Evolutionary conservation across 2,113 vertebrate genomes (phyloP).

Genomic region (Corydoras sp.): DNA sequence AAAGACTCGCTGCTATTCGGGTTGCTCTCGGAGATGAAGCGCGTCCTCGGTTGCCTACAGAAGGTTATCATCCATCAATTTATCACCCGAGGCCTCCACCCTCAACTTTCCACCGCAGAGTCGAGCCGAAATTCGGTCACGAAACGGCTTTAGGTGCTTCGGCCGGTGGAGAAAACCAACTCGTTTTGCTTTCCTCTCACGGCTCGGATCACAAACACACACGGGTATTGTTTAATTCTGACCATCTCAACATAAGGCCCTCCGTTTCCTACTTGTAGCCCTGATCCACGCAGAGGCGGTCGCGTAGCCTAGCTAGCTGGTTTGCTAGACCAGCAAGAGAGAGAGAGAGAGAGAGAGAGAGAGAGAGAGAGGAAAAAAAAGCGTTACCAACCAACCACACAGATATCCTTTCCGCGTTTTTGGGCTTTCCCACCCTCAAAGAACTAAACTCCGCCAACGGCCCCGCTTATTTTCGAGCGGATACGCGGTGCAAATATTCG

Average conservation of each 20-base stretch:
- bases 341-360: background rate
- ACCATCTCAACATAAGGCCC: slow-evolving; percentile 27
- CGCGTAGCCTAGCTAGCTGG: slow-evolving; percentile 22
- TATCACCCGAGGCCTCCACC: slow-evolving; percentile 34
- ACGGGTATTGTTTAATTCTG: background rate
- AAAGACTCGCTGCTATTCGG: background rate
- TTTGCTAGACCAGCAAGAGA: slow-evolving; percentile 8
- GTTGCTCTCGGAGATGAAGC: background rate
- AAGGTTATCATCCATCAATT: slow-evolving; percentile 18
- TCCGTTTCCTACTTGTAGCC: slow-evolving; percentile 25
- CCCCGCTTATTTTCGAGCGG: background rate
- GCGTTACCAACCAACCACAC: slow-evolving; percentile 1
- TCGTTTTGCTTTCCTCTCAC: background rate
- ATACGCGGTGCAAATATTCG: background rate
- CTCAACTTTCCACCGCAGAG: slow-evolving; percentile 30
- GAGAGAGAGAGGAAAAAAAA: background rate
- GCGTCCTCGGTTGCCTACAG: slow-evolving; percentile 9
- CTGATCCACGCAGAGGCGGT: slow-evolving; percentile 14
- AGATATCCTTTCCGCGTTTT: background rate
- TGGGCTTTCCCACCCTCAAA: background rate
- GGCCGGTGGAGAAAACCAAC: background rate
- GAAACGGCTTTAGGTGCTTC: background rate
- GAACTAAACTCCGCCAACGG: background rate
- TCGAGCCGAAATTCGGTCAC: slow-evolving; percentile 14
- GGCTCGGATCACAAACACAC: background rate